Base-by-base conservation (phyloP, 53 echinoderm and acorn worm genomes). In the Hippasteria phrygiana region DNA sequence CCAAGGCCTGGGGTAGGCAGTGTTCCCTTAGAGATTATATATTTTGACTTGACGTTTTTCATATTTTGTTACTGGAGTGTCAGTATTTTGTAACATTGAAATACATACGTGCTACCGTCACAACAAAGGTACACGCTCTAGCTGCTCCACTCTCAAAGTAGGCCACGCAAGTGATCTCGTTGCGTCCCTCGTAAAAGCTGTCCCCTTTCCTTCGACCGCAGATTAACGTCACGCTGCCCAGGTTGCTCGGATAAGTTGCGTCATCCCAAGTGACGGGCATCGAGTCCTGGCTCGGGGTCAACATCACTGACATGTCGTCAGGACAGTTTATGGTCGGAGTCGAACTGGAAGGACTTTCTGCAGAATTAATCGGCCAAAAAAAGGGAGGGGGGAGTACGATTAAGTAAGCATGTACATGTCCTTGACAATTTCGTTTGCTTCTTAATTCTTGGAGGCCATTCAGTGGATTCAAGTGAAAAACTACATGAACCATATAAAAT, bases 191-290 rank as follows among this genome's bases (percentile, higher is more conserved):
- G 33, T 63, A 88, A 64, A 88, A 88, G 12, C 0, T 12, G 35
- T 66, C 64, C 38, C 42, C 38, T 35, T 75, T 77, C 20, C 28
- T 74, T 43, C 75, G 54, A 46, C 33, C 77, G 22, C 62, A 76
- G 46, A 22, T 16, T 16, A 62, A 16, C 33, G 77, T 76, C 12
- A 76, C 62, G 55, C 38, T 41, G 63, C 85, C 85, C 2, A 85
- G 71, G 13, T 51, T 41, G 12, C 33, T 36, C 1, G 47, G 71
- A 50, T 85, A 85, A 12, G 20, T 37, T 2, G 85, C 70, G 51
- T 85, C 85, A 3, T 85, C 85, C 85, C 85, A 85, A 8, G 53
- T 71, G 43, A 85, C 50, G 37, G 85, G 10, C 53, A 14, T 45
- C 10, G 85, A 85, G 8, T 50, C 71, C 38, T 38, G 35, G 5